Evolutionary conservation across 1,140 invertebrate species (phyloP).

Genomic region (Spodoptera frugiperda): DNA sequence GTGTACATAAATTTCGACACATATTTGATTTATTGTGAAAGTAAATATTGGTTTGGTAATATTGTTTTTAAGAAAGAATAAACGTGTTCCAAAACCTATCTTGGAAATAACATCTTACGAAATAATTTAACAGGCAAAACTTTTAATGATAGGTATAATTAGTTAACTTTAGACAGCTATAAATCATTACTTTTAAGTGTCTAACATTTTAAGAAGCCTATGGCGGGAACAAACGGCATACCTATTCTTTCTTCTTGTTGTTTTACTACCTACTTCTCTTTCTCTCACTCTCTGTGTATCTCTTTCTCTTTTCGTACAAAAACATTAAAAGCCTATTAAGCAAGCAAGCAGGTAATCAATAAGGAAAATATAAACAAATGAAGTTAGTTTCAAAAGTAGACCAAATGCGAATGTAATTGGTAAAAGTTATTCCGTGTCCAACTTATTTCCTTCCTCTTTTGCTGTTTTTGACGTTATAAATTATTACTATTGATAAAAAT

Average conservation of each 20-base stretch:
- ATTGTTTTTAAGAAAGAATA: neutral
- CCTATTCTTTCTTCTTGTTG: no score
- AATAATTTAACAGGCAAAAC: no score
- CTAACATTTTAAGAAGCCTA: no score
- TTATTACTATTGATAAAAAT: neutral
- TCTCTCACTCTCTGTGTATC: no score
- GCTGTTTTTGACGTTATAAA: neutral
- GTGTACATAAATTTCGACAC: constrained; percentile 1
- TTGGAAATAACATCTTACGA: no score
- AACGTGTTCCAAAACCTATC: neutral
- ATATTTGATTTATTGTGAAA: constrained; percentile 26
- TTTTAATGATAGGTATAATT: no score
- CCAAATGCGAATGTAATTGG: constrained; percentile 36
- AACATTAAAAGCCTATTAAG: no score
- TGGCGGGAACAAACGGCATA: no score
- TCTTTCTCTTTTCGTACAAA: no score
- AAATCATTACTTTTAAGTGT: no score
- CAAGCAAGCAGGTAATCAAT: neutral
- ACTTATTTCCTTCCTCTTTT: neutral
- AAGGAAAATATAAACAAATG: constrained; percentile 12
- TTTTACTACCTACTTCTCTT: no score
- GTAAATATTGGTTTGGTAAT: neutral
- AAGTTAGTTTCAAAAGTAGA: constrained; percentile 26
- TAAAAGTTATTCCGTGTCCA: constrained; percentile 23
- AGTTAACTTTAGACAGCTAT: no score